Conservation (phyloP, 2,888 invertebrate genomes). For the Bellardia pandia region DNA sequence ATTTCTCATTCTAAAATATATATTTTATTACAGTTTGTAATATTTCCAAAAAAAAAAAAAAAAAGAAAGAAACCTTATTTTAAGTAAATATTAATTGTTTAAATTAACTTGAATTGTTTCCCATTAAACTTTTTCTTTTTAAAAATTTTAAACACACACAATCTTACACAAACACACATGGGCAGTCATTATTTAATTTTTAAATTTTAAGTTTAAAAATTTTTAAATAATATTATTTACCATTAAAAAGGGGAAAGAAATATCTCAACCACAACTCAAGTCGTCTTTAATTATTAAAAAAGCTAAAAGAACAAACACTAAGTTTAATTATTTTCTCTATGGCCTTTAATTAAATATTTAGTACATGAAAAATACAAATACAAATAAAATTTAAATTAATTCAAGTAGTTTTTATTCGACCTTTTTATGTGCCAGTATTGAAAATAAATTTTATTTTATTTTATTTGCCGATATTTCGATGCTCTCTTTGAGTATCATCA, state of each 20-base stretch:
- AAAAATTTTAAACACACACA: conserved; percentile 28
- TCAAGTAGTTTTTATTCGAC: no score
- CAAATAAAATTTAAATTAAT: no score
- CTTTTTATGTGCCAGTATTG: no score
- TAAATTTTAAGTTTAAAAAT: conserved; percentile 69
- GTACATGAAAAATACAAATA: conserved; percentile 48
- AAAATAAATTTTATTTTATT: no score
- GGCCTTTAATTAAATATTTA: conserved; percentile 63
- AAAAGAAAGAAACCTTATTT: conserved; percentile 71
- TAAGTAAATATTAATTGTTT: conserved; percentile 17
- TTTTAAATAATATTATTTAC: conserved; percentile 55
- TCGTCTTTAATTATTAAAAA: conserved; percentile 19
- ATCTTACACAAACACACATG: conserved; percentile 20
- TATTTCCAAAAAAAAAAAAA: conserved; percentile 76
- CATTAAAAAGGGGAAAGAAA: conserved; percentile 19
- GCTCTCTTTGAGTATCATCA: no score
- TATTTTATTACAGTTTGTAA: conserved; percentile 73
- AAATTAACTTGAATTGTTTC: conserved; percentile 13
- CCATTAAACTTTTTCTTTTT: conserved; percentile 17
- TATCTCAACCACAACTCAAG: conserved; percentile 30
- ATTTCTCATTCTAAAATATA: conserved; percentile 20
- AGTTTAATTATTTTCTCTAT: conserved; percentile 33
- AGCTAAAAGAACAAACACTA: conserved; percentile 26
- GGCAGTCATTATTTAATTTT: conserved; percentile 70
- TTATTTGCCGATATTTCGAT: no score